These are phyloP conservation scores for Lepeophtheirus nordmannii DNA, from an alignment of 2,888 invertebrate genomes.

Conservation along the genomic window DNA sequence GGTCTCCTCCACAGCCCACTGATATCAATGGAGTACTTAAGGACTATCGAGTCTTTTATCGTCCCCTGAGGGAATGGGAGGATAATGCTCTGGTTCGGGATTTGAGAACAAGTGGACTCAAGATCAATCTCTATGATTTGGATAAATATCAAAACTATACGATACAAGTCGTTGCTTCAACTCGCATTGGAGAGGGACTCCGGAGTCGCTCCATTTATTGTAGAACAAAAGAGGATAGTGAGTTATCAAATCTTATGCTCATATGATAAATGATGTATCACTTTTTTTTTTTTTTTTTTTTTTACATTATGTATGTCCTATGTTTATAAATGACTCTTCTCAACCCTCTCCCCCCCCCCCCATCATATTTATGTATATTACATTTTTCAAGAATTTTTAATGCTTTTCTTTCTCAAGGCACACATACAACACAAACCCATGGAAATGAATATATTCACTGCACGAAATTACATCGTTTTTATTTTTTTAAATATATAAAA, in stretches of 20 bases:
- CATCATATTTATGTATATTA: no score
- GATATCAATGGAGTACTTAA: constrained; percentile 38
- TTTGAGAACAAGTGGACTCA: constrained; percentile 28
- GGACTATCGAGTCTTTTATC: constrained; percentile 61
- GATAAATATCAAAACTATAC: constrained; percentile 38
- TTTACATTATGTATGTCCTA: no score
- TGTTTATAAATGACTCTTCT: no score
- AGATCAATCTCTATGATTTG: constrained; percentile 33
- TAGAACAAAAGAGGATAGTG: constrained; percentile 36
- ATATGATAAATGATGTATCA: no score
- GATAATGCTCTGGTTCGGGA: constrained; percentile 17
- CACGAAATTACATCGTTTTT: no score
- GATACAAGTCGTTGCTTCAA: constrained; percentile 37
- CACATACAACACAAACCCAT: no score
- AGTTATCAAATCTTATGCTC: constrained; percentile 27
- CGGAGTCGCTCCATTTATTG: constrained; percentile 35
- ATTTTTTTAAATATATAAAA: no score
- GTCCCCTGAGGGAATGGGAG: constrained; percentile 31
- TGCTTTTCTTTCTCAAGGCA: no score
- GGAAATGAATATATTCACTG: no score
- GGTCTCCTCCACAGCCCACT: constrained; percentile 36
- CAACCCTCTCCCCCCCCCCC: no score
- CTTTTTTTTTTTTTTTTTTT: no score
- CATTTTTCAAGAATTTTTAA: no score
- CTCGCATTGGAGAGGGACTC: constrained; percentile 37